Evolutionary conservation across 2,113 vertebrate species (phyloP).

Genomic region (Grallaria varia): DNA sequence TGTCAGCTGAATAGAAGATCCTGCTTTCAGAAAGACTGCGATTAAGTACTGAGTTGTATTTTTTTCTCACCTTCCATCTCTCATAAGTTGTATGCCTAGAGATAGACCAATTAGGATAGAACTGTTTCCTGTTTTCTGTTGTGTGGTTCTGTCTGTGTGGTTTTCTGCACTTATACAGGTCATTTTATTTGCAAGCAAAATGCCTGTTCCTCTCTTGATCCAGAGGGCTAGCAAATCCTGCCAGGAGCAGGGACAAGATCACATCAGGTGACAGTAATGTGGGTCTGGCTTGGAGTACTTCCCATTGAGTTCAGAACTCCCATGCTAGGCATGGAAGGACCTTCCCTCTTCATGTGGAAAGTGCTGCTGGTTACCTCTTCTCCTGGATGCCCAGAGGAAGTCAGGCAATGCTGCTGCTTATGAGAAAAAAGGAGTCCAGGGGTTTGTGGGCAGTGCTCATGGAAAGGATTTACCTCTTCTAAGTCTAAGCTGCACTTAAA

Average conservation of each 20-base stretch:
- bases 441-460: neutral
- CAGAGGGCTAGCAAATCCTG: neutral
- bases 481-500: neutral
- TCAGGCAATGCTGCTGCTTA: neutral
- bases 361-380: accelerated
- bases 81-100: neutral
- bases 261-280: neutral
- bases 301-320: accelerated
- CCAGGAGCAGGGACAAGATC: neutral
- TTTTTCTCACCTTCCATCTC: neutral
- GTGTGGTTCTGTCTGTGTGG: neutral
- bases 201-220: neutral
- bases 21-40: neutral
- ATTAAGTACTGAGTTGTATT: neutral
- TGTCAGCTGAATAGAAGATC: neutral
- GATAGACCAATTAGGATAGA: neutral
- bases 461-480: neutral
- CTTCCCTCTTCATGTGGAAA: neutral
- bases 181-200: neutral
- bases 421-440: neutral
- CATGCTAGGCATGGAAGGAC: neutral
- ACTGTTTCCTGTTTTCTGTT: neutral
- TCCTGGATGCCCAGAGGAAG: neutral
- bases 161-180: neutral
- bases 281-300: neutral